Percentiles rank a stretch among this genome's conserved stretches.
These are phyloP conservation scores for Asarcornis scutulata DNA, from an alignment of 2,113 vertebrate genomes.

Conservation along the genomic window DNA sequence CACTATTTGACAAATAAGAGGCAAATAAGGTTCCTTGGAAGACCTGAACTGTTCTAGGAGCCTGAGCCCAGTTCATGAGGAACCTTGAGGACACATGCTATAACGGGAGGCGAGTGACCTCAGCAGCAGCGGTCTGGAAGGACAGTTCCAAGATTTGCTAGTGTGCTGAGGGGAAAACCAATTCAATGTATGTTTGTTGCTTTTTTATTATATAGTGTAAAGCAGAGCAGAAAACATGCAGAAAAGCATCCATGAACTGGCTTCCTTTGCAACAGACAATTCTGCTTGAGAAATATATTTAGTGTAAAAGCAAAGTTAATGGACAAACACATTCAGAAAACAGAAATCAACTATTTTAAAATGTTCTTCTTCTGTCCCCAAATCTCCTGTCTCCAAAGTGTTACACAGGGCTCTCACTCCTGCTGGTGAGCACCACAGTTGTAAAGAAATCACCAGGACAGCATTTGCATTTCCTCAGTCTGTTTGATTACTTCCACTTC, in stretches of 20 bases:
- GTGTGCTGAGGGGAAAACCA: neutral
- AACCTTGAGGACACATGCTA: neutral
- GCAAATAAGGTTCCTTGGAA: neutral
- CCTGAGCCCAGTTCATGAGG: neutral
- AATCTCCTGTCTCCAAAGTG: neutral
- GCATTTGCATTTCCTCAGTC: neutral
- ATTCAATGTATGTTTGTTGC: neutral
- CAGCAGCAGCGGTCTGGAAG: neutral
- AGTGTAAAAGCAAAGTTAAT: neutral
- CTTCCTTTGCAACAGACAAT: neutral
- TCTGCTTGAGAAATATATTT: neutral
- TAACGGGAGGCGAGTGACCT: neutral
- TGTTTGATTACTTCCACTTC: neutral
- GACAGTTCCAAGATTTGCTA: neutral
- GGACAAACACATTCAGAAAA: neutral
- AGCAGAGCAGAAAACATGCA: neutral
- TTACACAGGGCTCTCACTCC: neutral
- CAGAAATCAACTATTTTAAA: neutral
- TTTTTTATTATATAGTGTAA: neutral
- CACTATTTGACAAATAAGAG: neutral
- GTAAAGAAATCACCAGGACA: neutral
- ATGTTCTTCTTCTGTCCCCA: neutral
- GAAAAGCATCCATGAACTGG: neutral
- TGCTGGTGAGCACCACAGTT: neutral
- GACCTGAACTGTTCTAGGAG: neutral